Percentiles rank a stretch among this genome's conserved stretches.
phyloP scores from a whole-genome alignment of 2,888 invertebrate species.

The Cyclophora albipunctata region DNA sequence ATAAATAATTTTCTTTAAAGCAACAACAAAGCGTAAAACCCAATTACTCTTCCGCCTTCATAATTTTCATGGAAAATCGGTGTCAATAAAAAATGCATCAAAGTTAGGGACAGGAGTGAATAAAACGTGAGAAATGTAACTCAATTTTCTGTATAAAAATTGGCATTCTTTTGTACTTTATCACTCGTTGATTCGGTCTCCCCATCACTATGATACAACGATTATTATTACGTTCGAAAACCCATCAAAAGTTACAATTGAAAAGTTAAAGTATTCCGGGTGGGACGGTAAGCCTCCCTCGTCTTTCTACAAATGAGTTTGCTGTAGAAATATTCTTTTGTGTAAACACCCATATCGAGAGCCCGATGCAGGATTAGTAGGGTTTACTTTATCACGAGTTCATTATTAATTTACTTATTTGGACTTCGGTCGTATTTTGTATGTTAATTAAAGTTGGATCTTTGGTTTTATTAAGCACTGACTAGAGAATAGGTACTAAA shows the following conservation, averaged over 20 bases:
- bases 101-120: slow-evolving; percentile 46
- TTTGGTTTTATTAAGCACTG: too few relatives aligned
- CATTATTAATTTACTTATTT: slow-evolving; percentile 3
- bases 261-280: slow-evolving; percentile 74
- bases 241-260: slow-evolving; percentile 76
- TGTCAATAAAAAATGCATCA: slow-evolving; percentile 44
- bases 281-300: slow-evolving; percentile 59
- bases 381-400: slow-evolving; percentile 22
- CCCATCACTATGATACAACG: slow-evolving; percentile 60
- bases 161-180: slow-evolving; percentile 64
- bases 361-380: slow-evolving; percentile 18
- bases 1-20: too few relatives aligned
- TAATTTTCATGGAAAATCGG: slow-evolving; percentile 29
- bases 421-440: slow-evolving; percentile 17
- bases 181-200: slow-evolving; percentile 62
- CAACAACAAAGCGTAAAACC: slow-evolving; percentile 4
- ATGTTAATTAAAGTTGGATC: not conserved
- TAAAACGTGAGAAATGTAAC: slow-evolving; percentile 57
- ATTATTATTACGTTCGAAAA: slow-evolving; percentile 75
- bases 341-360: slow-evolving; percentile 43
- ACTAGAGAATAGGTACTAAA: too few relatives aligned
- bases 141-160: slow-evolving; percentile 70
- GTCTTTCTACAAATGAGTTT: slow-evolving; percentile 68
- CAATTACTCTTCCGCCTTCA: slow-evolving; percentile 19
- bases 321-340: slow-evolving; percentile 66